Evolutionary conservation across 2,797 vertebrate genomes (phyloP).

Genomic region (Columba guinea): DNA sequence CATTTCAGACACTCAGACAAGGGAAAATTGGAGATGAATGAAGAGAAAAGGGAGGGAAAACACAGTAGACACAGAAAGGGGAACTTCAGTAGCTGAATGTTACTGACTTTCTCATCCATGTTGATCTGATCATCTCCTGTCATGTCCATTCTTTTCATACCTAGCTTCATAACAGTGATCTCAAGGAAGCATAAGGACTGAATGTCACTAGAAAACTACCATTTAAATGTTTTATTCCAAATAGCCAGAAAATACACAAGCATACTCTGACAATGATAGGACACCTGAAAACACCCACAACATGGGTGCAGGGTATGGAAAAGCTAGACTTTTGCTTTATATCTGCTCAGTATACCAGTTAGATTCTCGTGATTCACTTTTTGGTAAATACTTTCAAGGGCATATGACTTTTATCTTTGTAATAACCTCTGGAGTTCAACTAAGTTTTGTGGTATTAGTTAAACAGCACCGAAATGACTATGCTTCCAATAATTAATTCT

Average conservation of each 20-base stretch:
- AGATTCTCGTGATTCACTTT: background rate
- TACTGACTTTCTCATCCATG: background rate
- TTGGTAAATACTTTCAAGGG: background rate
- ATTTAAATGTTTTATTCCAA: background rate
- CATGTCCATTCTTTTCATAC: background rate
- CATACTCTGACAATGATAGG: background rate
- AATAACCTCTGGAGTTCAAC: background rate
- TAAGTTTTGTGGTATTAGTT: background rate
- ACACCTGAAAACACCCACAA: background rate
- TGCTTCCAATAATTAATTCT: background rate
- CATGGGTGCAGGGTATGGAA: background rate
- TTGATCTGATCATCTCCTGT: background rate
- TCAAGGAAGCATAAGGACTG: background rate
- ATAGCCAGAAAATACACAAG: background rate
- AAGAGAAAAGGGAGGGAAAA: background rate
- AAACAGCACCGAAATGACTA: background rate
- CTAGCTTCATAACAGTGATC: background rate
- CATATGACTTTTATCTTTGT: background rate
- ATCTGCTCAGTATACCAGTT: background rate
- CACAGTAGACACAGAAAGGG: background rate
- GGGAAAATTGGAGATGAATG: background rate
- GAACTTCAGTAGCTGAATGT: background rate
- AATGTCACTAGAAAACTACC: background rate
- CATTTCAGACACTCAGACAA: background rate
- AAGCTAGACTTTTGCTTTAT: background rate